Percentiles rank a stretch among this genome's conserved stretches.
These are phyloP conservation scores for Tachina grossa DNA, from an alignment of 2,888 invertebrate species.

Conservation along the genomic window DNA sequence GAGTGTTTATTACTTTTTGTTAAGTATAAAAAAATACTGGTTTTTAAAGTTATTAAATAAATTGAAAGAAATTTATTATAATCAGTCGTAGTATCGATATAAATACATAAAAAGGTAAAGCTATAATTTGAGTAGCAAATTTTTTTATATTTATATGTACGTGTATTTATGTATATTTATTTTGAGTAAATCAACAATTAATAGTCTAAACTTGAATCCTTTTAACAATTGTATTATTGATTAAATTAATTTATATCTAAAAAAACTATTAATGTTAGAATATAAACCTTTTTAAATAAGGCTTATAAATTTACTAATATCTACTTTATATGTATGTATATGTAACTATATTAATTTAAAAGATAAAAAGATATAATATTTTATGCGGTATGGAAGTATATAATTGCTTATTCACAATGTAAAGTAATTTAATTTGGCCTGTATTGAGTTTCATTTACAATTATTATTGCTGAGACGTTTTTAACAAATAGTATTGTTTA, in stretches of 20 bases:
- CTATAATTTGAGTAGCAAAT: conserved; percentile 56
- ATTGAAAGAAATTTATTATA: conserved; percentile 56
- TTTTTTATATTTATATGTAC: conserved; percentile 32
- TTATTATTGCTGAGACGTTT: conserved; percentile 51
- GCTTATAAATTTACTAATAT: neutral
- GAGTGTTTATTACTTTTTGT: no score
- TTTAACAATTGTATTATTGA: conserved; percentile 59
- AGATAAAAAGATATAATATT: no score
- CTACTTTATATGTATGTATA: neutral
- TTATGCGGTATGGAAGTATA: conserved; percentile 38
- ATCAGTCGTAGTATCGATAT: conserved; percentile 56
- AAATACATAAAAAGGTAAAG: conserved; percentile 60
- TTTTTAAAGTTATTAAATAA: conserved; percentile 3
- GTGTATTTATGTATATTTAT: neutral
- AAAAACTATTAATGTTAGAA: conserved; percentile 10
- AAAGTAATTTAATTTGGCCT: conserved; percentile 58
- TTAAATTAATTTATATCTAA: conserved; percentile 45
- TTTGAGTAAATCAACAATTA: conserved; percentile 62
- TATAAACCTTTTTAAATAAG: conserved; percentile 9
- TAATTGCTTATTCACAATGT: conserved; percentile 39
- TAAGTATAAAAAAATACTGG: no score
- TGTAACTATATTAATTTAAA: neutral
- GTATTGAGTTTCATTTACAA: conserved; percentile 52
- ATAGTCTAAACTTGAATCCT: conserved; percentile 50
- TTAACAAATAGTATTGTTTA: conserved; percentile 83